Percentiles rank a stretch among this genome's conserved stretches.
Evolutionary conservation across 2,797 vertebrate genomes (phyloP).

Genomic region (Lutjanus campechanus): DNA sequence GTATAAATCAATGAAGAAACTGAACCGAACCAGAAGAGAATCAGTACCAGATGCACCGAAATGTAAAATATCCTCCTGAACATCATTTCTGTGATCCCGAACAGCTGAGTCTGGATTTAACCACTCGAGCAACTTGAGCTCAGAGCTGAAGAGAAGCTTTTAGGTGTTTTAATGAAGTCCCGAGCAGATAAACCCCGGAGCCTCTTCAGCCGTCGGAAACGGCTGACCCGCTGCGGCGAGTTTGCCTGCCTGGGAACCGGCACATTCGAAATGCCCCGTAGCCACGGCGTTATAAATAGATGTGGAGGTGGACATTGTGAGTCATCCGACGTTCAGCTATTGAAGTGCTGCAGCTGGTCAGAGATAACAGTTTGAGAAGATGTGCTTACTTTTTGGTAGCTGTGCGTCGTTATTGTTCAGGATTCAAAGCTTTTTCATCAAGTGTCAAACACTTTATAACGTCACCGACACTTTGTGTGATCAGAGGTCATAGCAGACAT

Average conservation of each 20-base stretch:
- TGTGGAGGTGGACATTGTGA: slow-evolving; percentile 47
- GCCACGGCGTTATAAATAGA: slow-evolving; percentile 51
- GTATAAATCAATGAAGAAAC: too few species aligned
- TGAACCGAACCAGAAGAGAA: too few species aligned
- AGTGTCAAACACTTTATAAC: not conserved
- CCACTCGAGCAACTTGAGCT: not conserved
- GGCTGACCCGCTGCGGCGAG: slow-evolving; percentile 35
- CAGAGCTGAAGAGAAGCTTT: slow-evolving; percentile 4
- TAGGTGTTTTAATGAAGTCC: slow-evolving; percentile 38
- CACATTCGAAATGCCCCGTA: slow-evolving; percentile 19
- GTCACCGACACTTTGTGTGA: not conserved
- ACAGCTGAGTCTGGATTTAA: slow-evolving; percentile 17
- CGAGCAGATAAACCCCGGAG: slow-evolving; percentile 31
- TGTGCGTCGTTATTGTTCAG: not conserved
- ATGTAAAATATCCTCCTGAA: not conserved
- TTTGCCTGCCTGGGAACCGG: slow-evolving; percentile 20
- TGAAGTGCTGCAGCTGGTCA: slow-evolving; percentile 39
- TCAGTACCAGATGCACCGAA: too few species aligned
- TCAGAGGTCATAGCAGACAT: not conserved
- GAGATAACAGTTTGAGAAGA: not conserved
- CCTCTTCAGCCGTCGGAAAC: slow-evolving; percentile 36
- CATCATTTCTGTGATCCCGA: not conserved
- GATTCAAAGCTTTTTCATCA: not conserved
- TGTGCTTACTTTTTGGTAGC: not conserved
- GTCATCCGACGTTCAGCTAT: slow-evolving; percentile 34